Evolutionary conservation across 2,888 invertebrate species (phyloP).

Genomic region (Dolichomitus sp.): DNA sequence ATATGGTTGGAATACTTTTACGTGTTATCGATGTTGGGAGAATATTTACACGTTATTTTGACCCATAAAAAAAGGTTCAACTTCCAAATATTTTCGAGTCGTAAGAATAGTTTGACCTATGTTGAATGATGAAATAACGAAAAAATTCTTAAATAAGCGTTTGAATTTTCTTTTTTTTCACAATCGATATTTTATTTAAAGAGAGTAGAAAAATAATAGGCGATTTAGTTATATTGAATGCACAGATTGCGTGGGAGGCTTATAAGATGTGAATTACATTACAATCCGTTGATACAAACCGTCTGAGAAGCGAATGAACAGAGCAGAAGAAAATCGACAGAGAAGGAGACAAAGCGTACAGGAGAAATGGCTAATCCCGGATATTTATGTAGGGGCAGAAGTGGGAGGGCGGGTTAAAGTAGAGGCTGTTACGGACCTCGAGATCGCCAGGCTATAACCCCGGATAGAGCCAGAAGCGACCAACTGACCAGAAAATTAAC

Average conservation of each 20-base stretch:
- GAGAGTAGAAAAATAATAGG: neutral
- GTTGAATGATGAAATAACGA: neutral
- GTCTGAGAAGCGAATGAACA: conserved; percentile 61
- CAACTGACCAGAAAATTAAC: conserved; percentile 87
- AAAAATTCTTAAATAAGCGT: neutral
- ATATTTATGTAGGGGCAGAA: conserved; percentile 85
- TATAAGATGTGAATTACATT: neutral
- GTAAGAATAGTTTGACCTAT: neutral
- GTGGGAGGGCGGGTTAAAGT: conserved; percentile 76
- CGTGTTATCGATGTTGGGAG: too few relatives aligned
- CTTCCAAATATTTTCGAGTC: neutral
- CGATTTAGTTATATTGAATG: neutral
- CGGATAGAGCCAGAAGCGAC: conserved; percentile 85
- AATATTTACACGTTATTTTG: too few relatives aligned
- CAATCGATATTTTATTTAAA: neutral
- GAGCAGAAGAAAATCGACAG: conserved; percentile 69
- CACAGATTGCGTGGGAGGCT: neutral
- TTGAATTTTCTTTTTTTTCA: neutral
- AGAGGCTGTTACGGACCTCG: conserved; percentile 84
- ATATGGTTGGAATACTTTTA: too few relatives aligned
- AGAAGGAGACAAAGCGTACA: conserved; percentile 72
- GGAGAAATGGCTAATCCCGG: conserved; percentile 87
- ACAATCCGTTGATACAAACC: conserved; percentile 23
- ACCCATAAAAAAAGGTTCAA: too few relatives aligned
- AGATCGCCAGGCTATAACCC: conserved; percentile 85